These are phyloP conservation scores for Bacillus rossius DNA, from an alignment of 1,140 invertebrate species.

Conservation along the genomic window DNA sequence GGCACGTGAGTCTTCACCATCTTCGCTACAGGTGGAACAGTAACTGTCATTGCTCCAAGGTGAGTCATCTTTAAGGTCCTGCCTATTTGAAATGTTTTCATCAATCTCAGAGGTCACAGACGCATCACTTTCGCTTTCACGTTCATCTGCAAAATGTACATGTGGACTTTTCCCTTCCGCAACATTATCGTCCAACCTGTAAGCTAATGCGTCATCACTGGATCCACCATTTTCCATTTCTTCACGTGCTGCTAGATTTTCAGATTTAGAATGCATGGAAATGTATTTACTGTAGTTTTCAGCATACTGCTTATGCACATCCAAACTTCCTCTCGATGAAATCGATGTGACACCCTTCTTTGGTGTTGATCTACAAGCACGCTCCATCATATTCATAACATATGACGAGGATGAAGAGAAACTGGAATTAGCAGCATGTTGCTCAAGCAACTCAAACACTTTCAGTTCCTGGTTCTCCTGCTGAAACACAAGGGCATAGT, in stretches of 20 bases:
- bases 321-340: slow-evolving; percentile 35
- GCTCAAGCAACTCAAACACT: slow-evolving; percentile 66
- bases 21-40: slow-evolving; percentile 25
- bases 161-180: slow-evolving; percentile 30
- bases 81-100: not conserved
- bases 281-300: slow-evolving; percentile 7
- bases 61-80: slow-evolving; percentile 6
- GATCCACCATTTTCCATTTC: not conserved
- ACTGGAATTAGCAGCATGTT: slow-evolving; percentile 60
- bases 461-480: slow-evolving; percentile 54
- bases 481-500: no score
- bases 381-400: slow-evolving; percentile 49
- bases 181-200: slow-evolving; percentile 12
- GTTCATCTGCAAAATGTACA: slow-evolving; percentile 43
- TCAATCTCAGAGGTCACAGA: slow-evolving; percentile 35
- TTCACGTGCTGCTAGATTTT: slow-evolving; percentile 16
- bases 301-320: slow-evolving; percentile 35
- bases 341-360: slow-evolving; percentile 40
- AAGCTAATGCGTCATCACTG: not conserved
- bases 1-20: not conserved
- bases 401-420: slow-evolving; percentile 65
- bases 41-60: slow-evolving; percentile 36
- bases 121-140: slow-evolving; percentile 36
- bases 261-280: slow-evolving; percentile 4
- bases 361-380: slow-evolving; percentile 42